Evolutionary conservation across 2,113 vertebrate species (phyloP).

Genomic region (Cyprichromis sp.): DNA sequence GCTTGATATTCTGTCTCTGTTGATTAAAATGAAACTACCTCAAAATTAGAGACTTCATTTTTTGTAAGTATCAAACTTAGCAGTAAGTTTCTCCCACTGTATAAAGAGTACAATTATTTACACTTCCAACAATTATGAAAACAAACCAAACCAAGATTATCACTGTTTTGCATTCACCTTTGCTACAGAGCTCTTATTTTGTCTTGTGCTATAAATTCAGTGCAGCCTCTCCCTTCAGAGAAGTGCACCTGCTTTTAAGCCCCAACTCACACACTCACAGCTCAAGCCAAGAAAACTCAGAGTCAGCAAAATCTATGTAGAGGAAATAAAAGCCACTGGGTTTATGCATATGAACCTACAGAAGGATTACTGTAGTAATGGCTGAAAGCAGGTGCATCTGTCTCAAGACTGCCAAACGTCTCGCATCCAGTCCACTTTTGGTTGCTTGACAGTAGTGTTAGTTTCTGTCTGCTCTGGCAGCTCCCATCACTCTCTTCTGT

Average conservation of each 20-base stretch:
- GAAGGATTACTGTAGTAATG: neutral
- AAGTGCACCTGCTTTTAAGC: neutral
- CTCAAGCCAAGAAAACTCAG: neutral
- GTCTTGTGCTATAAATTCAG: neutral
- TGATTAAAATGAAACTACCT: neutral
- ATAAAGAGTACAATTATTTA: neutral
- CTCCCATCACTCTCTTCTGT: neutral
- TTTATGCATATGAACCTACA: neutral
- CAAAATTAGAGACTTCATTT: neutral
- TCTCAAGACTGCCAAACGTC: neutral
- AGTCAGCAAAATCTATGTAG: neutral
- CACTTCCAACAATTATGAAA: neutral
- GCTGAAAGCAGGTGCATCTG: neutral
- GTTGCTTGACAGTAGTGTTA: neutral
- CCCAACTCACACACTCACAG: neutral
- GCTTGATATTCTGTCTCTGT: neutral
- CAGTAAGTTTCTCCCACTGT: neutral
- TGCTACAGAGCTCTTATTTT: neutral
- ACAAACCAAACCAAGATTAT: neutral
- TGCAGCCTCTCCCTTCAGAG: neutral
- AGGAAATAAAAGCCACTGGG: neutral
- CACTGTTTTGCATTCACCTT: neutral
- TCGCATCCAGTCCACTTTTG: neutral
- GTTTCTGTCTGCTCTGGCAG: rapidly evolving
- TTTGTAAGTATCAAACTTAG: neutral